Evolutionary conservation across 2,888 invertebrate species (phyloP).

Genomic region (Pristionchus entomophagus): DNA sequence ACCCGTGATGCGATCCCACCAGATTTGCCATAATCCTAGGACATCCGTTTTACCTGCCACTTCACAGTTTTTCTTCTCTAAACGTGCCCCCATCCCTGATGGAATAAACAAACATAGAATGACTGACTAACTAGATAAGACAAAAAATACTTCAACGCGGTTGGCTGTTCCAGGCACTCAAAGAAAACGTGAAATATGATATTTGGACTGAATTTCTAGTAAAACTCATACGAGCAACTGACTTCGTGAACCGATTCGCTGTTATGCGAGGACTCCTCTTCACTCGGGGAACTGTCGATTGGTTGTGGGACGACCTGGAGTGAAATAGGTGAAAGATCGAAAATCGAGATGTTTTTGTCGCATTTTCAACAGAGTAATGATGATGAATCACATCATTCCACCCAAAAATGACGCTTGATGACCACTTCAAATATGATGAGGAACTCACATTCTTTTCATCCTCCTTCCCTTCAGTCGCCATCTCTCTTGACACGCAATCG

Average conservation of each 20-base stretch:
- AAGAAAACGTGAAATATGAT: no score
- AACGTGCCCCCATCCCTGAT: no score
- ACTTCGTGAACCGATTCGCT: conserved; percentile 3
- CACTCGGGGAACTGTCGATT: conserved; percentile 36
- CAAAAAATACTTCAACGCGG: no score
- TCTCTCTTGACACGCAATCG: neutral
- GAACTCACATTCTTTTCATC: conserved; percentile 36
- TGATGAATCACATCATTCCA: neutral
- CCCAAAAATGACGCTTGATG: neutral
- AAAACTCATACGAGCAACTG: no score
- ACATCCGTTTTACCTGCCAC: no score
- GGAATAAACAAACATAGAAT: no score
- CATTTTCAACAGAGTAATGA: neutral
- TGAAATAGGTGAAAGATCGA: neutral
- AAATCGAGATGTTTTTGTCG: neutral
- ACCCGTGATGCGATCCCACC: no score
- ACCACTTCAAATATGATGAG: neutral
- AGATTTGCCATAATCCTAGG: no score
- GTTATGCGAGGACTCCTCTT: conserved; percentile 4
- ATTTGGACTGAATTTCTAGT: no score
- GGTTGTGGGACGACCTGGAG: neutral
- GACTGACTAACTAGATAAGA: no score
- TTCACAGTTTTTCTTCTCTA: no score
- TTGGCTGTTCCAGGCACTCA: no score
- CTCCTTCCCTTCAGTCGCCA: neutral